A percentile compares a stretch with the other conserved stretches of the same genome.
Evolutionary conservation across 2,113 vertebrate species (phyloP).

Genomic region (Myotis yumanensis): DNA sequence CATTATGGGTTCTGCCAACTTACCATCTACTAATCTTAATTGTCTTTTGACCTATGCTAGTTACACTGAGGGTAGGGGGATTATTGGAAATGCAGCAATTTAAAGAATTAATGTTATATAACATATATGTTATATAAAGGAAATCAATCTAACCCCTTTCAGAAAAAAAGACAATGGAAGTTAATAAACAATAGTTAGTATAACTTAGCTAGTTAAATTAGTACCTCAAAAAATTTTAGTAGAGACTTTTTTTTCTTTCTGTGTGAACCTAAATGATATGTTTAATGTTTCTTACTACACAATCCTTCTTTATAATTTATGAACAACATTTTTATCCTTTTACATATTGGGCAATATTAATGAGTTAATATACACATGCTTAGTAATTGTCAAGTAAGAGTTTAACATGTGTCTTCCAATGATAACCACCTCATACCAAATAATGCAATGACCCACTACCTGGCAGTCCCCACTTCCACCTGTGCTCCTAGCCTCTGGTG

Average conservation of each 20-base stretch:
- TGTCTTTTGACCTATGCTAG: slow-evolving; percentile 69
- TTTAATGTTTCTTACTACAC: not conserved
- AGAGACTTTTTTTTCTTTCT: not conserved
- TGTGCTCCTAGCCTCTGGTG: not conserved
- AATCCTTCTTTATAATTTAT: not conserved
- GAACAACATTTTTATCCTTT: not conserved
- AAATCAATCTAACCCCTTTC: not conserved
- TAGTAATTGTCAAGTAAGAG: not conserved
- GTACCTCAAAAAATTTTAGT: not conserved
- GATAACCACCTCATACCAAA: not conserved
- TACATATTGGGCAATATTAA: not conserved
- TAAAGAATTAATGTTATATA: slow-evolving; percentile 37
- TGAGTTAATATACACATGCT: not conserved
- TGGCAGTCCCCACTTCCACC: not conserved
- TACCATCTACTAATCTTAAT: slow-evolving; percentile 61
- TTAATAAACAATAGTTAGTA: not conserved
- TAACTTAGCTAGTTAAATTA: not conserved
- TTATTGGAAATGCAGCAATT: not conserved
- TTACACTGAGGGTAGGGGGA: slow-evolving; percentile 16
- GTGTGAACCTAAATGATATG: not conserved
- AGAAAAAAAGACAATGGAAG: slow-evolving; percentile 1
- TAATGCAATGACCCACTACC: not conserved
- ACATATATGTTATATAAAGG: slow-evolving; percentile 1
- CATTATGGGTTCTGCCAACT: slow-evolving; percentile 27
- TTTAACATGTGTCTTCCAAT: not conserved